These are phyloP conservation scores for Cyprinodon tularosa DNA, from an alignment of 2,113 vertebrate genomes.

Conservation along the genomic window DNA sequence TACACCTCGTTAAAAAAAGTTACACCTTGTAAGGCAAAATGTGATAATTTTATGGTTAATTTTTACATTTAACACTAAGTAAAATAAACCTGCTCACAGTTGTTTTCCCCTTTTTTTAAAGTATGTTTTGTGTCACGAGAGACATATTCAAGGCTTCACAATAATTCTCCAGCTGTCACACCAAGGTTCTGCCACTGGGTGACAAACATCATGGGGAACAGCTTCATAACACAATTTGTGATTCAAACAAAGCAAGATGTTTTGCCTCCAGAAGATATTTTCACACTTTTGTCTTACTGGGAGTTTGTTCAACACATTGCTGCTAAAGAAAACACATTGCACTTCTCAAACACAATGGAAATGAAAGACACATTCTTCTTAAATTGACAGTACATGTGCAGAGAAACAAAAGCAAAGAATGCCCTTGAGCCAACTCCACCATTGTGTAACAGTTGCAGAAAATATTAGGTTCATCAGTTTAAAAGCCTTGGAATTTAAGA, in stretches of 20 bases:
- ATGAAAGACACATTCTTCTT: not conserved
- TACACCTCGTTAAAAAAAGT: too few species aligned
- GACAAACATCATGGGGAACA: not conserved
- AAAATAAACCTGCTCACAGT: not conserved
- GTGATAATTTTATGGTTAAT: not conserved
- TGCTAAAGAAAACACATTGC: not conserved
- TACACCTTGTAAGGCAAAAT: not conserved
- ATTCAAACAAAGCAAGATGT: conserved; percentile 31
- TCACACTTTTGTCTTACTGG: conserved; percentile 18
- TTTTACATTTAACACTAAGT: not conserved
- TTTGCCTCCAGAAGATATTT: conserved; percentile 19
- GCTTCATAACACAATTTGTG: conserved; percentile 6
- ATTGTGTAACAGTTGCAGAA: not conserved
- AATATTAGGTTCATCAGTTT: not conserved
- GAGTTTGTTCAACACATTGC: not conserved
- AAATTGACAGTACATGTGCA: not conserved
- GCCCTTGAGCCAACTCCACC: not conserved
- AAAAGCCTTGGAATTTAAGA: not conserved
- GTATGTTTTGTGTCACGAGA: not conserved
- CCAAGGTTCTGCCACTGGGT: not conserved
- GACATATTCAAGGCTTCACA: not conserved
- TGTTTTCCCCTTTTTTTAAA: not conserved
- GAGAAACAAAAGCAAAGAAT: not conserved
- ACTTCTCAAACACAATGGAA: conserved; percentile 8
- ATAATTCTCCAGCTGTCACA: not conserved